A percentile compares a stretch with the other conserved stretches of the same genome.
phyloP scores from a whole-genome alignment of 2,113 vertebrate genomes.

The Clupea harengus region DNA sequence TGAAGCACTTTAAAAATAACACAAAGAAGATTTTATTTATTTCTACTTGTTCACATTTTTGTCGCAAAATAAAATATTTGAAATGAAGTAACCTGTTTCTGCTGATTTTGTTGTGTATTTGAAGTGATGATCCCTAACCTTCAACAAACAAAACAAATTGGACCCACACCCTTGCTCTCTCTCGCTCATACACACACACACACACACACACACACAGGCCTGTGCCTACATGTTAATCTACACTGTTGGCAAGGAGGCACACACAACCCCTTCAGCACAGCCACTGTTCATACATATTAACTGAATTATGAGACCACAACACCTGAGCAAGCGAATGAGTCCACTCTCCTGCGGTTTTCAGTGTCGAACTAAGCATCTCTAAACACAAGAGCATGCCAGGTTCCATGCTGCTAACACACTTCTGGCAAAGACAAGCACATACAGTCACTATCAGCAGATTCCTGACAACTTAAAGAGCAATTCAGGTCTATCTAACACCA shows the following conservation, averaged over 20 bases:
- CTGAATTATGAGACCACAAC: neutral
- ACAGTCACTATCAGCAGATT: neutral
- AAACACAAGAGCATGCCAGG: neutral
- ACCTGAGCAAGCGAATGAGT: neutral
- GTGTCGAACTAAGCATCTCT: neutral
- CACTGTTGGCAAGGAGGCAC: neutral
- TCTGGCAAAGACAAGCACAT: neutral
- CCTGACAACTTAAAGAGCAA: neutral
- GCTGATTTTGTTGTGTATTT: slow-evolving; percentile 34
- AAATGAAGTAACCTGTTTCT: neutral
- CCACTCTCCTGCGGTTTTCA: neutral
- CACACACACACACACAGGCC: neutral
- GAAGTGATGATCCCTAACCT: neutral
- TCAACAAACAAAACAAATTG: neutral
- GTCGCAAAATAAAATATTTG: slow-evolving; percentile 34
- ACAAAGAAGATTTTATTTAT: slow-evolving; percentile 60
- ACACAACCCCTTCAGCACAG: neutral
- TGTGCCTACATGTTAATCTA: neutral
- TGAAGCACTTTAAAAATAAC: slow-evolving; percentile 63
- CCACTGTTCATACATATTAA: neutral
- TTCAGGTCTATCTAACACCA: neutral
- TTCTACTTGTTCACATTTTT: slow-evolving; percentile 57
- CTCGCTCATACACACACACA: neutral
- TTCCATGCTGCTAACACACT: neutral
- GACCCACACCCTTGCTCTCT: too few species aligned